A percentile compares a stretch with the other conserved stretches of the same genome.
Evolutionary conservation across 92 coral and sea anemone genomes (phyloP).

Genomic region (Zoanthus solanderi): DNA sequence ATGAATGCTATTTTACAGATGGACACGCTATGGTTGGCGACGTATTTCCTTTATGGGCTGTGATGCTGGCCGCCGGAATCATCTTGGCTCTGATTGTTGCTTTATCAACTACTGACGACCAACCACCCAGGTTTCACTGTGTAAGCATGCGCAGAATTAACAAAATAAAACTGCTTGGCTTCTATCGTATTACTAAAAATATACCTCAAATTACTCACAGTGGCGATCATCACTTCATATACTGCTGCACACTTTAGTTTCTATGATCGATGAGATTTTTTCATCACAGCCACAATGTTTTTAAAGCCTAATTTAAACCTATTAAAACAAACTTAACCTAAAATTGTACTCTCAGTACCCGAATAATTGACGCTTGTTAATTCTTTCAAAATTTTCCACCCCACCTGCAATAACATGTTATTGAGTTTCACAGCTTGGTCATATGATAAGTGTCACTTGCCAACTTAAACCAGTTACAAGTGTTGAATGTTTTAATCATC

Average conservation of each 20-base stretch:
- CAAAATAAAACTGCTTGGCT: neutral
- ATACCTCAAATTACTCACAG: no score
- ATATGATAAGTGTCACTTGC: no score
- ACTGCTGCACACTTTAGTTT: no score
- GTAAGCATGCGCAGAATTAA: slow-evolving; percentile 51
- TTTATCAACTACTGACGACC: slow-evolving; percentile 69
- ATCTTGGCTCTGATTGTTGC: slow-evolving; percentile 83
- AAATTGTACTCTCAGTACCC: neutral
- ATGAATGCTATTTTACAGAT: slow-evolving; percentile 41
- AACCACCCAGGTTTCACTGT: slow-evolving; percentile 82
- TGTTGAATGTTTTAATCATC: no score
- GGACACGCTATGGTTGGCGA: slow-evolving; percentile 63
- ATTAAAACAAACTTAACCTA: neutral
- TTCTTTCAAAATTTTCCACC: no score
- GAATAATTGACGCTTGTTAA: no score
- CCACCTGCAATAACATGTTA: no score
- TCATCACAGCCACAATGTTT: neutral
- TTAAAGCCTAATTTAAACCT: neutral
- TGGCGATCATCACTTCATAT: no score
- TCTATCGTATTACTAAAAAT: no score
- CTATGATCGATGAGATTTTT: neutral
- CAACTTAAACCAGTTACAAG: no score
- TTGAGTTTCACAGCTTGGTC: no score
- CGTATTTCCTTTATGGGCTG: slow-evolving; percentile 82
- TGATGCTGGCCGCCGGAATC: slow-evolving; percentile 74